Evolutionary conservation across 2,797 vertebrate genomes (phyloP).

Genomic region (Jordanella pulchra): DNA sequence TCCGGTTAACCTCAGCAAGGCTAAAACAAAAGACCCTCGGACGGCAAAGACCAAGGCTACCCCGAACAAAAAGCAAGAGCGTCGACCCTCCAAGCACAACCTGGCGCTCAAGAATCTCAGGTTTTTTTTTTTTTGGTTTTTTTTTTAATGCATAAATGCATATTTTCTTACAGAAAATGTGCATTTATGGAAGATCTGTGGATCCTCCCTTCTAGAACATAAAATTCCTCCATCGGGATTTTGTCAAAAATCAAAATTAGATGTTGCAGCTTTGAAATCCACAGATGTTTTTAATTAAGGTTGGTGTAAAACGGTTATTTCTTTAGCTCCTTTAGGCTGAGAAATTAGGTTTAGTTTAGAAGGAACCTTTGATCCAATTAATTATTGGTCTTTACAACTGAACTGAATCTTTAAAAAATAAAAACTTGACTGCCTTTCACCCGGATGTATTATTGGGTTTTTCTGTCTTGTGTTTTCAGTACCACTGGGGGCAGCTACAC

Average conservation of each 20-base stretch:
- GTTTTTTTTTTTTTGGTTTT: constrained; percentile 80
- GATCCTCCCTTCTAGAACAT: neutral
- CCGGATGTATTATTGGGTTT: neutral
- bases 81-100: constrained; percentile 66
- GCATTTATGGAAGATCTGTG: too few species aligned
- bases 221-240: neutral
- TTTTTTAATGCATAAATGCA: too few species aligned
- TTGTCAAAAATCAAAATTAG: neutral
- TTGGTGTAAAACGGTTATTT: neutral
- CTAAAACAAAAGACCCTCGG: constrained; percentile 59
- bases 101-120: constrained; percentile 83
- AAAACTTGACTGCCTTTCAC: neutral
- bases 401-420: neutral
- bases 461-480: constrained; percentile 68
- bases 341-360: neutral
- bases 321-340: neutral
- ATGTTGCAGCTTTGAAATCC: neutral
- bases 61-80: constrained; percentile 74
- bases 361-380: neutral
- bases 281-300: constrained; percentile 35
- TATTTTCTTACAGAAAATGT: too few species aligned
- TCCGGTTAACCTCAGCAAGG: constrained; percentile 71
- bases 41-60: constrained; percentile 57
- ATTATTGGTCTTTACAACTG: constrained; percentile 1
- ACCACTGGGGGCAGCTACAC: constrained; percentile 75